A percentile compares a stretch with the other conserved stretches of the same genome.
phyloP scores from a whole-genome alignment of 2,113 vertebrate genomes.

The Paratilapia polleni region DNA sequence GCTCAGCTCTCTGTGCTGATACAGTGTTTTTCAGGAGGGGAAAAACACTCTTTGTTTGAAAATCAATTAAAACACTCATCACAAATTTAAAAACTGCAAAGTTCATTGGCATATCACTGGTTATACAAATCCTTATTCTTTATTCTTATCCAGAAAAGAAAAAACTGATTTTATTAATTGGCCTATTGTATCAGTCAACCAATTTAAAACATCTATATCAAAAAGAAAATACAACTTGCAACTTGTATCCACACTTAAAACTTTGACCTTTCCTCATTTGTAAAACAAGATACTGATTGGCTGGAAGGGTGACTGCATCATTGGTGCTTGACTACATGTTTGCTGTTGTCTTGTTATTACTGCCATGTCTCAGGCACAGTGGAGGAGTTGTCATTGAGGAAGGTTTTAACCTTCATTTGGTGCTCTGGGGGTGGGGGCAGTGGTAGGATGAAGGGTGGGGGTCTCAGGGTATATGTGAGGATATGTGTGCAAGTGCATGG shows the following conservation, averaged over 20 bases:
- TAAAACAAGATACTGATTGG: constrained; percentile 12
- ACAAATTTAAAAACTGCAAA: neutral
- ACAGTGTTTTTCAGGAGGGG: neutral
- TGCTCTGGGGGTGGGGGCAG: neutral
- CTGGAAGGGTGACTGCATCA: constrained; percentile 15
- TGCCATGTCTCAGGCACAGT: constrained; percentile 13
- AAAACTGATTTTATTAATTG: neutral
- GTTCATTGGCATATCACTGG: neutral
- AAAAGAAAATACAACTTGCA: constrained; percentile 5
- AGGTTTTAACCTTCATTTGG: constrained; percentile 56
- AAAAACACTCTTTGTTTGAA: neutral
- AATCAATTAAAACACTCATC: constrained; percentile 8
- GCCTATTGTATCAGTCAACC: neutral
- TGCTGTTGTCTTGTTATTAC: constrained; percentile 34
- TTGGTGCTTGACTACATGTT: constrained; percentile 22
- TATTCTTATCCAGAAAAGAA: neutral
- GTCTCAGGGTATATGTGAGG: neutral
- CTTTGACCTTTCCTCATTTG: constrained; percentile 32
- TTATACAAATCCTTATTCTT: neutral
- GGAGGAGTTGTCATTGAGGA: constrained; percentile 28
- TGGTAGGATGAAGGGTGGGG: neutral
- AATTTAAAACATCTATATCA: neutral
- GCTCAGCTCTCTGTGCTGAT: neutral
- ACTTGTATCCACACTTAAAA: neutral
- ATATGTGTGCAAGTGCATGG: neutral